Conservation (phyloP, 2,888 invertebrate genomes). For the Congeria kusceri region DNA sequence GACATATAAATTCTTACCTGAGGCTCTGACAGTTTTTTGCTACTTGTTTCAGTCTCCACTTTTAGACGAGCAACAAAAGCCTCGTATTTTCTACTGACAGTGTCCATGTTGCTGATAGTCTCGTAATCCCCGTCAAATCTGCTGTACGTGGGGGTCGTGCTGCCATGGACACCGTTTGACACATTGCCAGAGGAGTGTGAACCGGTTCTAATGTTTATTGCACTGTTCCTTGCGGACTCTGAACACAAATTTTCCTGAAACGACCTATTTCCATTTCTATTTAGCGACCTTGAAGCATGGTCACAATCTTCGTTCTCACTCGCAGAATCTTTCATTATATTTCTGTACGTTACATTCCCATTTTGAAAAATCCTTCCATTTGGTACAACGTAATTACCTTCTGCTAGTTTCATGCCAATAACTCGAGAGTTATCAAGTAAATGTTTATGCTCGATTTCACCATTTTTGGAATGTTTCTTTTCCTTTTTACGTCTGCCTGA, state of each 20-base stretch:
- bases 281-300: neutral
- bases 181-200: no score
- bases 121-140: conserved; percentile 2
- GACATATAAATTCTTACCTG: neutral
- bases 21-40: no score
- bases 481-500: neutral
- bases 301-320: conserved; percentile 1
- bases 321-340: conserved; percentile 9
- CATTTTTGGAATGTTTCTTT: neutral
- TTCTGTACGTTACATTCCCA: conserved; percentile 2
- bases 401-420: conserved; percentile 1
- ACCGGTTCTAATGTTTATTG: no score
- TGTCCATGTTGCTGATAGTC: neutral
- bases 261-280: no score
- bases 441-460: neutral
- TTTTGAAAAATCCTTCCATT: neutral
- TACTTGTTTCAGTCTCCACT: neutral
- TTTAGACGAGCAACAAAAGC: neutral
- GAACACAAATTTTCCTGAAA: no score
- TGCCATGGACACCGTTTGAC: no score
- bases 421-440: neutral
- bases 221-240: no score
- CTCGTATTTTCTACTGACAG: neutral
- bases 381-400: neutral
- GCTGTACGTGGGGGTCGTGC: neutral